phyloP scores from a whole-genome alignment of 2,888 invertebrate genomes.

The Sericinus montela region DNA sequence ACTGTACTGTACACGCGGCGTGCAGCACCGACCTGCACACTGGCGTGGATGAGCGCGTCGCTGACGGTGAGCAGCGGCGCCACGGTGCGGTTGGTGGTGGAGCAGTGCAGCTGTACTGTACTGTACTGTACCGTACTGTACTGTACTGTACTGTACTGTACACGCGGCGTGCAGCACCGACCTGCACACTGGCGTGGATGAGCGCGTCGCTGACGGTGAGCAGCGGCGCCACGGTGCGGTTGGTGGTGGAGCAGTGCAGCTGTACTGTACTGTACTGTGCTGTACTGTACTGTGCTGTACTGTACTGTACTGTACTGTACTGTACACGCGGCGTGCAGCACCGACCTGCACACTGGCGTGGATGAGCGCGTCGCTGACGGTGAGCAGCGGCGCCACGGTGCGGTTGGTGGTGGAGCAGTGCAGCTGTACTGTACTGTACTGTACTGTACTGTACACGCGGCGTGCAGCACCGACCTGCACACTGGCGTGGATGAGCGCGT shows the following conservation, averaged over 20 bases:
- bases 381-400: background rate
- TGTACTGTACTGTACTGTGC: background rate
- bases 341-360: background rate
- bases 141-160: too few species aligned
- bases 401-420: slow-evolving; percentile 44
- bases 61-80: background rate
- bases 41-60: background rate
- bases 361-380: slow-evolving; percentile 41
- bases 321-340: background rate
- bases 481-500: slow-evolving; percentile 19
- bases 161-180: background rate
- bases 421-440: slow-evolving; percentile 14
- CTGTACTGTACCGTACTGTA: too few species aligned
- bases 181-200: slow-evolving; percentile 17
- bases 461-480: slow-evolving; percentile 32
- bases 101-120: slow-evolving; percentile 46
- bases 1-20: background rate
- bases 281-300: slow-evolving; percentile 47
- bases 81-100: background rate
- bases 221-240: background rate
- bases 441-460: background rate
- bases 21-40: background rate
- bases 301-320: background rate
- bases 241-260: background rate
- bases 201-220: slow-evolving; percentile 15